These are phyloP conservation scores for Oryzaephilus surinamensis DNA, from an alignment of 1,140 invertebrate species.

Conservation along the genomic window DNA sequence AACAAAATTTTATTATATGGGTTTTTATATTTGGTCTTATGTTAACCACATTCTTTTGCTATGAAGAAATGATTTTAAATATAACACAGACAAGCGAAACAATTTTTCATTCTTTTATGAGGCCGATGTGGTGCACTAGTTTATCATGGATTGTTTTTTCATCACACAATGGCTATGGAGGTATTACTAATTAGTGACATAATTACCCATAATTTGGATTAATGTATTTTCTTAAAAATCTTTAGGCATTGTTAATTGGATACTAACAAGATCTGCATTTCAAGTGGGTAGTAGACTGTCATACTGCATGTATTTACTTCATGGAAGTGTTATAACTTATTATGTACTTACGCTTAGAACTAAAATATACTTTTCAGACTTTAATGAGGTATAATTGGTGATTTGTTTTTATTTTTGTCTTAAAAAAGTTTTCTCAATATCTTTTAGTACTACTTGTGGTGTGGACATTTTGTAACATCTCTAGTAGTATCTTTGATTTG, in stretches of 20 bases:
- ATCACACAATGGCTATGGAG: conserved; percentile 23
- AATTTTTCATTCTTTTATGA: conserved; percentile 14
- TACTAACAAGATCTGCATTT: conserved; percentile 18
- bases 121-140: conserved; percentile 22
- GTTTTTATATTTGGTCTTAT: conserved; percentile 7
- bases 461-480: conserved; percentile 10
- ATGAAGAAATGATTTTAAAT: background rate
- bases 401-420: too few species aligned
- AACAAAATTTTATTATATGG: too few species aligned
- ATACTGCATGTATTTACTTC: conserved; percentile 25
- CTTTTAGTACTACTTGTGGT: conserved; percentile 16
- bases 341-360: conserved; percentile 7
- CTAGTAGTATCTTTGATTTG: conserved; percentile 9
- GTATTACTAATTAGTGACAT: background rate
- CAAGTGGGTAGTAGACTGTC: conserved; percentile 21
- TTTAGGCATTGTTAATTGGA: conserved; percentile 18
- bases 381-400: background rate
- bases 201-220: too few species aligned
- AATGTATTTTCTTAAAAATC: background rate
- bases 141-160: conserved; percentile 26
- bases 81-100: conserved; percentile 6
- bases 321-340: conserved; percentile 11
- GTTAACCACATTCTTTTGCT: background rate
- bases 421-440: too few species aligned
- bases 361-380: background rate